Conservation (phyloP, 64 coral and sea anemone species). For the Pocillopora verrucosa region DNA sequence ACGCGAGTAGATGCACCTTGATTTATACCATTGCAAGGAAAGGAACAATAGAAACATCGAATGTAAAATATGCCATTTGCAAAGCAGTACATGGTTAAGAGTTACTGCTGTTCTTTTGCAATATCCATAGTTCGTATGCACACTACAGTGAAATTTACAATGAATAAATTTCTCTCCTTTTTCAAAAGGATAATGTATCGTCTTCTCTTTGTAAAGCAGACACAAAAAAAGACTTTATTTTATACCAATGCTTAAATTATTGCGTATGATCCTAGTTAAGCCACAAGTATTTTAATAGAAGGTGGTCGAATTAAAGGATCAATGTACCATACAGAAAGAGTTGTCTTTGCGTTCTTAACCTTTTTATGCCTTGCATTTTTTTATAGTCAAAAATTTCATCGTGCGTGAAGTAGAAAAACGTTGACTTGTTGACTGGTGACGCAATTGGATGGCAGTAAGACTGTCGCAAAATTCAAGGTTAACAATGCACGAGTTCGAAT, state of each 20-base stretch:
- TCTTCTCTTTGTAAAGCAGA: not conserved
- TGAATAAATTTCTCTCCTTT: not conserved
- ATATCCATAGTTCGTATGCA: not conserved
- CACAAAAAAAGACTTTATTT: not conserved
- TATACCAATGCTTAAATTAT: not conserved
- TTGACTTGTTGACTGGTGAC: too few relatives aligned
- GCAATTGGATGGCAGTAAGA: too few relatives aligned
- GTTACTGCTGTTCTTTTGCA: not conserved
- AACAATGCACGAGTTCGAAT: too few relatives aligned
- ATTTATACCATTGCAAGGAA: not conserved
- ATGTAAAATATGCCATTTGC: not conserved
- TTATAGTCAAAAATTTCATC: too few relatives aligned
- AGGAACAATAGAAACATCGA: not conserved
- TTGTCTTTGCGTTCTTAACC: too few relatives aligned
- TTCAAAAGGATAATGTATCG: not conserved
- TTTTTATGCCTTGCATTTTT: too few relatives aligned
- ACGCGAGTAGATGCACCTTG: not conserved
- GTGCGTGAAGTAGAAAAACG: too few relatives aligned
- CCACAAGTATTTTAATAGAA: too few relatives aligned
- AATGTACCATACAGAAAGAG: too few relatives aligned
- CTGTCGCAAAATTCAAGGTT: too few relatives aligned
- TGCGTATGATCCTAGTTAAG: not conserved
- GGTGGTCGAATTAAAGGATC: too few relatives aligned
- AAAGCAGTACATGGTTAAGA: not conserved
- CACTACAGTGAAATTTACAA: not conserved